Evolutionary conservation across 1,140 invertebrate genomes (phyloP).

Genomic region (Orussus abietinus): DNA sequence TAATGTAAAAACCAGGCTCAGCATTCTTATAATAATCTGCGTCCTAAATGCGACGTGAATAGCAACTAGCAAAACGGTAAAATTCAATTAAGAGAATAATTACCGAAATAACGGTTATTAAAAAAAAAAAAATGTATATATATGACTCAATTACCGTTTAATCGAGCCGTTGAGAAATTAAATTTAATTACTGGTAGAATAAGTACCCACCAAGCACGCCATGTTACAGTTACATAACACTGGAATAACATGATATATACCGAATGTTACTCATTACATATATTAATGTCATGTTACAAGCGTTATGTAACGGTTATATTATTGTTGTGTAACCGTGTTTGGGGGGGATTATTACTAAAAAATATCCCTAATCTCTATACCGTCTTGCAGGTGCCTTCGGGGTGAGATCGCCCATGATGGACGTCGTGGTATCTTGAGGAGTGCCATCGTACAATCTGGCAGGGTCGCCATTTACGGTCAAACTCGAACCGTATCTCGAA

Average conservation of each 20-base stretch:
- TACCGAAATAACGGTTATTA: too few relatives aligned
- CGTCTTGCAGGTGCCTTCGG: conserved; percentile 43
- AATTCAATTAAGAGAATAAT: neutral
- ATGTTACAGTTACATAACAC: too few relatives aligned
- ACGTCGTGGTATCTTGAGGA: conserved; percentile 34
- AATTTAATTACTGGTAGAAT: too few relatives aligned
- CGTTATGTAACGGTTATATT: too few relatives aligned
- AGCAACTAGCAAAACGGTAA: neutral
- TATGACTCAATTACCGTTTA: neutral
- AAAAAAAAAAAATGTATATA: neutral
- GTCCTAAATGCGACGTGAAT: neutral
- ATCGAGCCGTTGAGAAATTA: too few relatives aligned
- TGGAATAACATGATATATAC: too few relatives aligned
- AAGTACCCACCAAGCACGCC: too few relatives aligned
- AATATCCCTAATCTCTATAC: conserved; percentile 15
- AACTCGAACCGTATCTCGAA: conserved; percentile 33
- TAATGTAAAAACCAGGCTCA: neutral
- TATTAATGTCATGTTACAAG: neutral
- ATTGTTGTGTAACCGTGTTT: too few relatives aligned
- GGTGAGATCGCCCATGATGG: conserved; percentile 36
- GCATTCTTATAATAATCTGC: too few relatives aligned
- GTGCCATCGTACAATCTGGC: conserved; percentile 30
- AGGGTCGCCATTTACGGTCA: conserved; percentile 37
- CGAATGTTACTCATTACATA: too few relatives aligned
- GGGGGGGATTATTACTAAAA: neutral